A percentile compares a stretch with the other conserved stretches of the same genome.
These are phyloP conservation scores for Carassius auratus DNA, from an alignment of 2,113 vertebrate species.

Conservation along the genomic window DNA sequence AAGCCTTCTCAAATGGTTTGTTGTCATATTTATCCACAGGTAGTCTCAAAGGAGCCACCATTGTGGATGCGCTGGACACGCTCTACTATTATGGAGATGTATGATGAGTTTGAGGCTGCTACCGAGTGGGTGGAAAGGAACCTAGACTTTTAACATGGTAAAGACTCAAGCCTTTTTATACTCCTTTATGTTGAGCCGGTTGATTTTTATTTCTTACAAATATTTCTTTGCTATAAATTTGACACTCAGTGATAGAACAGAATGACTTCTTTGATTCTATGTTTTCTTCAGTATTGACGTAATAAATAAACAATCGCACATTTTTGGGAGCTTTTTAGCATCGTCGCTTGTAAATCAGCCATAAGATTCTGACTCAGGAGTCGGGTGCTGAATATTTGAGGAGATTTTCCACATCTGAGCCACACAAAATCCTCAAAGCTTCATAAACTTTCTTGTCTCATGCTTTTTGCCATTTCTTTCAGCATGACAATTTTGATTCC, in stretches of 20 bases:
- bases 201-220: not conserved
- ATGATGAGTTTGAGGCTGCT: constrained; percentile 89
- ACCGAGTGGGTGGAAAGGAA: constrained; percentile 94
- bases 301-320: not conserved
- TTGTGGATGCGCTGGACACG: constrained; percentile 94
- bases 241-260: not conserved
- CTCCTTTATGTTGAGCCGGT: not conserved
- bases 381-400: constrained; percentile 28
- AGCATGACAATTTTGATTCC: not conserved
- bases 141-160: constrained; percentile 95
- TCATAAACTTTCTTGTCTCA: not conserved
- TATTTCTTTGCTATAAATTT: not conserved
- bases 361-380: constrained; percentile 30
- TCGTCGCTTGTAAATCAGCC: constrained; percentile 32
- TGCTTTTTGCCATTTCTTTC: not conserved
- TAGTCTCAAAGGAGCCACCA: constrained; percentile 93
- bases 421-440: not conserved
- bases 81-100: constrained; percentile 97
- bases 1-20: constrained; percentile 14
- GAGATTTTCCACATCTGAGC: constrained; percentile 19
- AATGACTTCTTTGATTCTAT: constrained; percentile 23
- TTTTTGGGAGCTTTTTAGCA: constrained; percentile 17
- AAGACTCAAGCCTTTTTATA: constrained; percentile 64
- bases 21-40: constrained; percentile 71
- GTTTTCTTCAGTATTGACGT: not conserved